Evolutionary conservation across 2,797 vertebrate species (phyloP), one percentile per base, ranked within the genome.

Genomic region (Otus scops): DNA sequence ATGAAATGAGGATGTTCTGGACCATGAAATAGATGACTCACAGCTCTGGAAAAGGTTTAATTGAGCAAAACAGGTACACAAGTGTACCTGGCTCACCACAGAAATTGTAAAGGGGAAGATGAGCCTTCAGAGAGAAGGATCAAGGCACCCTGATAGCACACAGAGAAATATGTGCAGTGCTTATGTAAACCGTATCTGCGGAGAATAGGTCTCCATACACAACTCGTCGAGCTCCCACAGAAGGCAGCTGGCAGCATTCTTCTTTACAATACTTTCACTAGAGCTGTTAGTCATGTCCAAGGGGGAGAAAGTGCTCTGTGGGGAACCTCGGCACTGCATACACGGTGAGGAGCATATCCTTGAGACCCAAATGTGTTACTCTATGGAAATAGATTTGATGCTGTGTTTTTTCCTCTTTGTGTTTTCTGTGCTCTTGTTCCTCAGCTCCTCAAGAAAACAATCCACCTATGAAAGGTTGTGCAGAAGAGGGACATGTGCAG

Each of bases 1-100:
- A 88, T 82, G 39, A 92, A 94, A 87, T 79, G 51, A 92, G 48
- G 51, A 85, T 82, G 88, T 95, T 92, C 80, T 94, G 59, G 93
- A 90, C 88, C 88, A 92, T 95, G 88, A 95, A 96, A 91, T 64
- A 87, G 80, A 88, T 95, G 74, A 95, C 67, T 96, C 69, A 60
- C 28, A 56, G 79, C 19, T 34, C 51, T n/a, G 74, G 32, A 94
- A 92, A 70, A 84, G 36, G 60, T 95, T 93, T 97, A 95, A 93
- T 93, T 95, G 91, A 96, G 94, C 89, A 86, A 95, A 96, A 92
- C 65, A 93, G 47, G 89, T 93, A 86, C 51, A 60, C 22, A 76
- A 47, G 26, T 59, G 23, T 95, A 92, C 88, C 85, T 87, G 77
- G 57, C 59, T 94, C 32, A 60, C 39, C 56, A 77, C 59, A 95